phyloP scores from a whole-genome alignment of 2,888 invertebrate genomes.

The Junonia oenone region DNA sequence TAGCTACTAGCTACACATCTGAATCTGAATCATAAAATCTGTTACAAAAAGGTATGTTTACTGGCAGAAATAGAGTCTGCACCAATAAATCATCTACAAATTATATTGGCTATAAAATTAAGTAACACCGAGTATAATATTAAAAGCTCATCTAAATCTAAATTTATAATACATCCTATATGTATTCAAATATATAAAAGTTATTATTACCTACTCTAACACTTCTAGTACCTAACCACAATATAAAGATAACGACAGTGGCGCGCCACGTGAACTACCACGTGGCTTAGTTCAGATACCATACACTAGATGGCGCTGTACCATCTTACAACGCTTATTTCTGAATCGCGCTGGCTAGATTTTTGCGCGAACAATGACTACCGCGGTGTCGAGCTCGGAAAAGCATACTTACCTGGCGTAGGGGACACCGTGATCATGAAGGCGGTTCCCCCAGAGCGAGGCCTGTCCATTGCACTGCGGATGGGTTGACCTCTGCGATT shows the following conservation, averaged over 20 bases:
- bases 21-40: too few species aligned
- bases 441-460: conserved; percentile 53
- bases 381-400: not conserved
- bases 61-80: not conserved
- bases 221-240: not conserved
- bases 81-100: not conserved
- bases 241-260: not conserved
- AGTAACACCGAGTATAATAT: too few species aligned
- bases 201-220: too few species aligned
- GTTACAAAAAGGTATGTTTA: not conserved
- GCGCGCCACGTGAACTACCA: not conserved
- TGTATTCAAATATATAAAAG: too few species aligned
- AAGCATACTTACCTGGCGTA: conserved; percentile 36
- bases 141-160: too few species aligned
- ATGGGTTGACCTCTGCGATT: conserved; percentile 50
- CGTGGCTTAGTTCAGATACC: not conserved
- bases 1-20: too few species aligned
- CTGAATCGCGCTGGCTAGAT: conserved; percentile 21
- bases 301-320: conserved; percentile 11
- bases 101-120: too few species aligned
- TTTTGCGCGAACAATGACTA: conserved; percentile 1
- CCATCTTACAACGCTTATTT: not conserved
- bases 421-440: conserved; percentile 48
- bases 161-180: too few species aligned
- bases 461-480: conserved; percentile 47